Evolutionary conservation across 2,888 invertebrate genomes (phyloP).

Genomic region (Thereva nobilitata): DNA sequence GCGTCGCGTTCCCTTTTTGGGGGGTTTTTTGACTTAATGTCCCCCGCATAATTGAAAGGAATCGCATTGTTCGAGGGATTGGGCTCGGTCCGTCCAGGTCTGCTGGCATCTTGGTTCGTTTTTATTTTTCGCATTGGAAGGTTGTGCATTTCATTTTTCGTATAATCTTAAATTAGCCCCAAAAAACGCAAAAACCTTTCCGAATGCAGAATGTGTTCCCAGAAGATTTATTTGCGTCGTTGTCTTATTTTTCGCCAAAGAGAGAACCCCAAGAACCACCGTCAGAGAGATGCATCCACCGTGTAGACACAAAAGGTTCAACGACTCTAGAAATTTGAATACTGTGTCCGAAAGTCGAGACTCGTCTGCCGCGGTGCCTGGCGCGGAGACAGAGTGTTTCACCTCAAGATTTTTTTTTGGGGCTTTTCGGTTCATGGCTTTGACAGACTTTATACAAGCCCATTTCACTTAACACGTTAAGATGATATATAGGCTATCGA

Average conservation of each 20-base stretch:
- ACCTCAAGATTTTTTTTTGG: constrained; percentile 1
- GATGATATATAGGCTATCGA: constrained; percentile 21
- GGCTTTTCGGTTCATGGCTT: constrained; percentile 20
- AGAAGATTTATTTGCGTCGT: constrained; percentile 5
- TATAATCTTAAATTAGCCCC: constrained; percentile 1
- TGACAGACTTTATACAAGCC: constrained; percentile 14
- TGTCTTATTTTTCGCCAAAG: constrained; percentile 12
- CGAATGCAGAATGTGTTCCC: constrained; percentile 14
- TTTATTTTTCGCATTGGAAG: too few species aligned
- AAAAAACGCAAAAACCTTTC: constrained; percentile 6
- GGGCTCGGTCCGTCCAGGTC: too few species aligned
- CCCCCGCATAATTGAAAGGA: too few species aligned
- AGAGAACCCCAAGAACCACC: not conserved
- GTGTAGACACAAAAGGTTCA: constrained; percentile 39
- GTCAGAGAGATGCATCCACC: constrained; percentile 34
- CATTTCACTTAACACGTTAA: constrained; percentile 27
- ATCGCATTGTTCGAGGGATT: too few species aligned
- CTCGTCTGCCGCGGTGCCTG: not conserved
- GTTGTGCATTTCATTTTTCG: too few species aligned
- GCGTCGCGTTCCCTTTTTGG: too few species aligned
- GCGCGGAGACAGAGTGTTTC: constrained; percentile 17
- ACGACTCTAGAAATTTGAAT: constrained; percentile 31
- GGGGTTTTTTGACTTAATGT: too few species aligned
- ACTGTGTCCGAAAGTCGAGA: not conserved
- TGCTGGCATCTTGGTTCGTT: too few species aligned